Evolutionary conservation across 2,888 invertebrate species (phyloP).

Genomic region (Taphrorychus bicolor): DNA sequence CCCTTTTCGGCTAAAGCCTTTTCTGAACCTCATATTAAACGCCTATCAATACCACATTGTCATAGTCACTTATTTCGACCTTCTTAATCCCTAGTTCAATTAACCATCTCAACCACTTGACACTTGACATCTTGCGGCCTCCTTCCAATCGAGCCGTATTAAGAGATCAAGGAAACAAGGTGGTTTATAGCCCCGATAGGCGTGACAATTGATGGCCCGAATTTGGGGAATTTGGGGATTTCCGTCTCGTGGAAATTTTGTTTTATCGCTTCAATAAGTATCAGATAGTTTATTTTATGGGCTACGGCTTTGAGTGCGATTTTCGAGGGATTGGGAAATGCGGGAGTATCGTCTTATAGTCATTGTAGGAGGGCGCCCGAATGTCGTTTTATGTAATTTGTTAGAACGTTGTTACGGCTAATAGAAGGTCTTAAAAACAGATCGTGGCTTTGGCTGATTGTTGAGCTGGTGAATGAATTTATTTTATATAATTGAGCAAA

Average conservation of each 20-base stretch:
- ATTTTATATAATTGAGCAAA: too few species aligned
- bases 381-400: background rate
- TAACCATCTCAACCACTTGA: constrained; percentile 15
- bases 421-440: too few species aligned
- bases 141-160: constrained; percentile 6
- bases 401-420: too few species aligned
- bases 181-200: constrained; percentile 16
- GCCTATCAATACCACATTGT: background rate
- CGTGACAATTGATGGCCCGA: constrained; percentile 29
- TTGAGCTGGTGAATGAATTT: too few species aligned
- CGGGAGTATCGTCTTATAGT: background rate
- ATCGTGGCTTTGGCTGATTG: too few species aligned
- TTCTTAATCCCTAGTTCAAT: background rate
- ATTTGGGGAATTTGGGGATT: constrained; percentile 1
- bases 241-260: constrained; percentile 3
- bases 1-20: too few species aligned
- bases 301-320: background rate
- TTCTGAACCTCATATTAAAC: too few species aligned
- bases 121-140: constrained; percentile 13
- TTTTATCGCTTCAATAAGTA: constrained; percentile 7
- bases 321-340: background rate
- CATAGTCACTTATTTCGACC: background rate
- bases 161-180: constrained; percentile 18
- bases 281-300: constrained; percentile 26
- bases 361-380: background rate